Percentiles rank a stretch among this genome's conserved stretches.
Evolutionary conservation across 2,797 vertebrate species (phyloP).

Genomic region (Taeniopygia guttata): DNA sequence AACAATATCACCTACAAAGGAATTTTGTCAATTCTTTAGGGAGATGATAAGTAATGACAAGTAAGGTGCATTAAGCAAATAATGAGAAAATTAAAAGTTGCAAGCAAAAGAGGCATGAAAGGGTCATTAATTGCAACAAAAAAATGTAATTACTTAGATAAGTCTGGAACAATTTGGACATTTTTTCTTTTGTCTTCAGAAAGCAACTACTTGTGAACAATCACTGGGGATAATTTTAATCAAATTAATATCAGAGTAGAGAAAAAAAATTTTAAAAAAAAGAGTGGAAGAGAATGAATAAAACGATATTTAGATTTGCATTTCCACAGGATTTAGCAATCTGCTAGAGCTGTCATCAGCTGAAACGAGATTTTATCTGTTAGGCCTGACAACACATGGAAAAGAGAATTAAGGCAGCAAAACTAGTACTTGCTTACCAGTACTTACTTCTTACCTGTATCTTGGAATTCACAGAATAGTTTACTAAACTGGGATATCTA

Average conservation of each 20-base stretch:
- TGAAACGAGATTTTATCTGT: not conserved
- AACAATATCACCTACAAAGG: not conserved
- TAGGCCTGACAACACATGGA: not conserved
- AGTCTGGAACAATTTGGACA: not conserved
- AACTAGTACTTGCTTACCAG: not conserved
- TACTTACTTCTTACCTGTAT: not conserved
- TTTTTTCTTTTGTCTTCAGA: not conserved
- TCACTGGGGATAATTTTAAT: not conserved
- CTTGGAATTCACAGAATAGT: not conserved
- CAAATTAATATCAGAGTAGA: not conserved
- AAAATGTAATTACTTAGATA: not conserved
- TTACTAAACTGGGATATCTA: not conserved
- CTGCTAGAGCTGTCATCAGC: not conserved
- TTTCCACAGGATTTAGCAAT: not conserved
- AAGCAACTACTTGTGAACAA: not conserved
- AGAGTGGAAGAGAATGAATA: not conserved
- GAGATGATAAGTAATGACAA: not conserved
- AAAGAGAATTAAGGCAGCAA: not conserved
- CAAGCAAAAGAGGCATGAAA: not conserved
- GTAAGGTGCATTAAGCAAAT: not conserved
- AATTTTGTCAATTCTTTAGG: not conserved
- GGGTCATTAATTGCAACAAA: not conserved
- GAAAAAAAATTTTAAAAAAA: not conserved
- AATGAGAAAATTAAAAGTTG: not conserved
- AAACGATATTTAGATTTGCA: not conserved